Base-by-base conservation (phyloP, 1,140 invertebrate genomes). In the Luehdorfia chinensis region DNA sequence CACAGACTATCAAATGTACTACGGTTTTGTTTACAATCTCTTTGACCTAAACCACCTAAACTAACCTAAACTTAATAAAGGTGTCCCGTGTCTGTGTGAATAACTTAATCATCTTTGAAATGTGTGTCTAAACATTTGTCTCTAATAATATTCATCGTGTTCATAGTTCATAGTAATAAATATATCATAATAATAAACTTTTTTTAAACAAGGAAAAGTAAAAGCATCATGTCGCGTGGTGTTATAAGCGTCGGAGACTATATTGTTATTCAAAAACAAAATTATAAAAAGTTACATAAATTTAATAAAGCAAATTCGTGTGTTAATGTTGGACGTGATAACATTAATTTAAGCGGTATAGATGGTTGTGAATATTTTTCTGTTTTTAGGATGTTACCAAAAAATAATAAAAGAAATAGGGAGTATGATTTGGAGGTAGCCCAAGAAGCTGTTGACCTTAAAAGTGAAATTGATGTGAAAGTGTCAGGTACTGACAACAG, bases 401-500 rank as follows among this genome's bases (percentile, higher is more conserved):
- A 90, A 57, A 86, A 88, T 23, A 83, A 77, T 23, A 88, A 84
- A 32, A 91, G 91, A 59, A 67, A 68, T 47, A 88, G 89, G 34
- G 75, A 88, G 9, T 92, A 89, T 59, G 80, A 75, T 1, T 79
- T 94, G 36, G 88, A 90, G 54, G 56, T 88, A 18, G 87, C 87
- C 44, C 77, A 88, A 49, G 88, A 90, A 56, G 79, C 88, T 11
- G 79, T 89, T 36, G 68, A 79, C 1, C 75, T 88, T n/a, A 86
- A 79, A 44, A 85, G 89, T 39, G 84, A 87, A 59, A 72, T 91
- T 27, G 88, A 77, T 50, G 89, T 87, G 49, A 88, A 88, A 68
- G 65, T 77, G 60, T 90, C 88, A 51, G 94, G 94, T 1, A 87
- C 79, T 31, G 97, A 98, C 69, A 98, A 98, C 75, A 88, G 96